Conservation (phyloP, 2,113 vertebrate species). For the Aldabrachelys gigantea region DNA sequence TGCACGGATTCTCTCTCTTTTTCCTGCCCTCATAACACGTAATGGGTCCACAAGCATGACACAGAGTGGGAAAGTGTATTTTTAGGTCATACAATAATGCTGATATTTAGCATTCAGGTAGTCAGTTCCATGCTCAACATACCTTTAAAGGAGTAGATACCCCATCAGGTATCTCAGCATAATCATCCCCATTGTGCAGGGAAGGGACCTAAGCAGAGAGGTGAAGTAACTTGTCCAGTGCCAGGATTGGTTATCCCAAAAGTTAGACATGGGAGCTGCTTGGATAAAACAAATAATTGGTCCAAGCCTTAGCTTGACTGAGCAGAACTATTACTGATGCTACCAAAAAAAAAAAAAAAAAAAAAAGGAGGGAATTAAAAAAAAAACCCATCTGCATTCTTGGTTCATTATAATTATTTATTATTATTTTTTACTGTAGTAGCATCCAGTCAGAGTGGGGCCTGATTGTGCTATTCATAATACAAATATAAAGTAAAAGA, state of each 20-base stretch:
- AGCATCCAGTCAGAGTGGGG: no score
- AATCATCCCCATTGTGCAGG: neutral
- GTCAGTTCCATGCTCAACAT: neutral
- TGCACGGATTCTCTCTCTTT: neutral
- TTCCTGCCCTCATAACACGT: neutral
- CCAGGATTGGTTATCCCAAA: no score
- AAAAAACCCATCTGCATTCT: neutral
- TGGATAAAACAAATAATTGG: neutral
- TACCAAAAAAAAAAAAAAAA: neutral
- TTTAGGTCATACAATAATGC: neutral
- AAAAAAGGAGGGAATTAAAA: neutral
- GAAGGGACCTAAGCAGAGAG: neutral
- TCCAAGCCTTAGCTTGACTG: neutral
- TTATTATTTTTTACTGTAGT: neutral
- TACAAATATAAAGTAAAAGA: neutral
- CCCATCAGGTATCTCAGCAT: neutral
- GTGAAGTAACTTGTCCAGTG: neutral
- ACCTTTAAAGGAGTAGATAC: neutral
- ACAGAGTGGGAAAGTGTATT: neutral
- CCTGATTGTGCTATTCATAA: neutral
- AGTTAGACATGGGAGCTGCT: neutral
- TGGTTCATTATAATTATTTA: neutral
- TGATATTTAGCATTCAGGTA: neutral
- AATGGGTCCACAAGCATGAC: neutral
- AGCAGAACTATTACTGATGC: neutral